phyloP scores from a whole-genome alignment of 2,797 vertebrate species.

The Pangasius macronema region DNA sequence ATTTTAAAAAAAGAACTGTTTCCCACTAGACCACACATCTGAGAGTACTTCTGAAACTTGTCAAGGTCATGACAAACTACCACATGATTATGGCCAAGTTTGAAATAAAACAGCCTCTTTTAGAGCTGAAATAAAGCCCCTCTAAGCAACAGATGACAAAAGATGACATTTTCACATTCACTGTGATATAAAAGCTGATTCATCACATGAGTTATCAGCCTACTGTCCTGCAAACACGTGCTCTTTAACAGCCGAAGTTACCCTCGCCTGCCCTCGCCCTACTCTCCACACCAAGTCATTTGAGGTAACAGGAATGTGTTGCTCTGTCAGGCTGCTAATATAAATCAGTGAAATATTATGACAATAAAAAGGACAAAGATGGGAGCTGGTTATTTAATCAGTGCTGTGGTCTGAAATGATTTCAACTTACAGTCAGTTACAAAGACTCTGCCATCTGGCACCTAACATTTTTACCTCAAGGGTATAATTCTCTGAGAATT shows the following conservation, averaged over 20 bases:
- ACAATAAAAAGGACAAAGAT: background rate
- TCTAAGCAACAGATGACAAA: constrained; percentile 42
- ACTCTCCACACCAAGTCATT: background rate
- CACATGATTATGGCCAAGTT: constrained; percentile 62
- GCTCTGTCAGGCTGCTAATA: background rate
- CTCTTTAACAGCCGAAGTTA: constrained; percentile 5
- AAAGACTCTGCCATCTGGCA: background rate
- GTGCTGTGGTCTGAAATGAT: background rate
- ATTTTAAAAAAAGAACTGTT: background rate
- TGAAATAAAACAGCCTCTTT: constrained; percentile 60
- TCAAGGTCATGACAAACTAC: constrained; percentile 38
- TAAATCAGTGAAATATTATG: background rate
- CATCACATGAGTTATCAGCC: constrained; percentile 35
- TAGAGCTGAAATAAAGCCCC: constrained; percentile 53
- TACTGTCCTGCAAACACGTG: constrained; percentile 31
- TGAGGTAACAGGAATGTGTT: background rate
- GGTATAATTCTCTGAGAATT: background rate
- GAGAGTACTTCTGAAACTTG: background rate
- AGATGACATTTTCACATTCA: constrained; percentile 39
- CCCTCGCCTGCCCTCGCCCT: background rate
- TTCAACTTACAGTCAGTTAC: background rate
- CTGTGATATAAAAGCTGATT: constrained; percentile 46
- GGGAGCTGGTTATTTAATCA: background rate
- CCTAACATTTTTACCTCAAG: background rate
- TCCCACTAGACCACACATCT: background rate